Base-by-base conservation (phyloP, 2,797 vertebrate species). In the Oreonectes daqikongensis region DNA sequence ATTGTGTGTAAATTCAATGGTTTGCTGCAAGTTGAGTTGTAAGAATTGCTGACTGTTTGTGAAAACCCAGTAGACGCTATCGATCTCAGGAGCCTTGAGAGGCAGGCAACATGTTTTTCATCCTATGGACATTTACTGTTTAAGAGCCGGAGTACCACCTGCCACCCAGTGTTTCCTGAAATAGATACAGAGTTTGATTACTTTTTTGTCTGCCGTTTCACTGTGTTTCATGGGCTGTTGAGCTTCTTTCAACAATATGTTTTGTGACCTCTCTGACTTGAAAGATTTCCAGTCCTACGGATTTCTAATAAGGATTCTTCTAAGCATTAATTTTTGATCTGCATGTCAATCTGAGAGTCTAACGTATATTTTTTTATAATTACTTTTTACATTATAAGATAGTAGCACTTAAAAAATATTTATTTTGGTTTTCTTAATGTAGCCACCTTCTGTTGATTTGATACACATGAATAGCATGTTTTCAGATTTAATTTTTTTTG, bases 231-330 rank as follows among this genome's bases (percentile, higher is more conserved):
- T 76, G 74, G 30, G 53, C 46, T 78, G 59, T 66, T 53, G 69
- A 69, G 72, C 71, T 83, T 85, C 70, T 72, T 78, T 12, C 35
- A 78, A 79, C 77, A 83, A 84, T 84, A 78, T 81, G 79, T 83
- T 80, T 75, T 32, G 9, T 84, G 68, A 82, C 76, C 79, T 82
- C 73, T 79, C 60, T 66, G 73, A 75, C 59, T 80, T 53, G 55
- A 69, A 67, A 71, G 44, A 78, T 77, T 83, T 70, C 28, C 61
- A 63, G 55, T 4, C 60, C 63, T 81, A 72, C 38, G 80, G 26
- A 68, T 59, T 17, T 32, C 53, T 9, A 15, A 50, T n/a, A 50
- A 63, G 63, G 40, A 55, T 24, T 35, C 46, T 30, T 28, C 28
- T 14, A 42, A 64, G 10, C 5, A 11, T 35, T 38, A 15, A 22